Base-by-base conservation (phyloP, 2,888 invertebrate species). In the Stratiomys singularior region DNA sequence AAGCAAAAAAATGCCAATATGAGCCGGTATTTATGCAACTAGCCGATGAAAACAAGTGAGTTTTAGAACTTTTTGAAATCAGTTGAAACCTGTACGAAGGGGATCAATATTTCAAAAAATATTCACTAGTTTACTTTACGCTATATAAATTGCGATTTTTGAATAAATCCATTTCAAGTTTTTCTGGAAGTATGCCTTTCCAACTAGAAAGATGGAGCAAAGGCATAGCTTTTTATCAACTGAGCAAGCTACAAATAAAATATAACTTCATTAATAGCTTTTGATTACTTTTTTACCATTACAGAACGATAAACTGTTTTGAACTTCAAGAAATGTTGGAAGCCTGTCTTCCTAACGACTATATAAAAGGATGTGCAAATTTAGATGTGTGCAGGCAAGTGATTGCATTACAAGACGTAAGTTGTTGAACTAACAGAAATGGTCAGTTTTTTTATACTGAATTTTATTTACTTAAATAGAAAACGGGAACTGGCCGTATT, bases 301-400 rank as follows among this genome's bases (percentile, higher is more conserved):
- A 60, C 60, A 90, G 93, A 83, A 95, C 96, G 0, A 94, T 97
- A 28, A 96, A 96, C 83, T 94, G 96, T 2, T 97, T 96, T 84
- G 96, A 96, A 85, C 88, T 97, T 4, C 96, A 96, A 86, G 97
- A 97, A 85, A 87, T 97, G 21, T 87, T 97, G 30, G 96, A 97
- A 83, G 95, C 94, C 0, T 96, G 96, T 86, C 89, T 97, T 78
- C 97, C 96, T 0, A 97, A 97, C 85, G 96, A 97, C 88, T 97
- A 96, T 83, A 96, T 97, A 81, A 97, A 96, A 84, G 96, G 96
- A 82, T 96, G 96, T 86, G 96, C 96, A 0, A 95, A 94, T 18
- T 92, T 96, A 82, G 96, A 96, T 86, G 96, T 97, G 1, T 97
- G 97, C 84, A 90, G 96, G 78, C 96, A 96, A 87, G 95, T 96